phyloP scores from a whole-genome alignment of 2,113 vertebrate genomes.

The Ammodramus savannarum region DNA sequence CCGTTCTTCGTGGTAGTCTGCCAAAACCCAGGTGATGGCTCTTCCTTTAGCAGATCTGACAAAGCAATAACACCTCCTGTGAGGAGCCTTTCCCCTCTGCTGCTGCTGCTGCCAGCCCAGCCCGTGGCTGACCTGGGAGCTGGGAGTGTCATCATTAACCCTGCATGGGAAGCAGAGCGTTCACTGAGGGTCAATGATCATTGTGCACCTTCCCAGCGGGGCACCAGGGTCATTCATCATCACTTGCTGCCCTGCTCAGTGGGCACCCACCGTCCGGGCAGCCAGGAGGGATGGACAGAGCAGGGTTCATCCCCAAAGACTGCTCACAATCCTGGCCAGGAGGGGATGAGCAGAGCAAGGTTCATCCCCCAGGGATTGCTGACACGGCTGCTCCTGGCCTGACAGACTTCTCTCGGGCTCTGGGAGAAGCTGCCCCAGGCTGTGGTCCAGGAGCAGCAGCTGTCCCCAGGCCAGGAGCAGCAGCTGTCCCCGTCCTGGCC shows the following conservation, averaged over 20 bases:
- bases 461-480: background rate
- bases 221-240: background rate
- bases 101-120: background rate
- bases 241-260: background rate
- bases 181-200: background rate
- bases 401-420: accelerated
- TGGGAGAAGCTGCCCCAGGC: accelerated
- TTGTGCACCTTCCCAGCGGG: background rate
- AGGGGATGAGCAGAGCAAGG: no score
- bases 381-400: accelerated
- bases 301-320: no score
- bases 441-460: background rate
- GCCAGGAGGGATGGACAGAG: no score
- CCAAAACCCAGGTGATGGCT: background rate
- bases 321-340: no score
- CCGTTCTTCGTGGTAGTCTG: accelerated
- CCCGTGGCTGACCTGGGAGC: background rate
- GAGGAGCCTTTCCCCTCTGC: background rate
- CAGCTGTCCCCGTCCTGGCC: background rate
- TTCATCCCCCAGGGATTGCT: no score
- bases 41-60: background rate
- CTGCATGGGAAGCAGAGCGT: background rate
- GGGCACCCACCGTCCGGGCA: background rate
- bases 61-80: background rate
- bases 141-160: background rate